A percentile compares a stretch with the other conserved stretches of the same genome.
Conservation (phyloP, 1,140 invertebrate genomes). For the Calosoma granatense region DNA sequence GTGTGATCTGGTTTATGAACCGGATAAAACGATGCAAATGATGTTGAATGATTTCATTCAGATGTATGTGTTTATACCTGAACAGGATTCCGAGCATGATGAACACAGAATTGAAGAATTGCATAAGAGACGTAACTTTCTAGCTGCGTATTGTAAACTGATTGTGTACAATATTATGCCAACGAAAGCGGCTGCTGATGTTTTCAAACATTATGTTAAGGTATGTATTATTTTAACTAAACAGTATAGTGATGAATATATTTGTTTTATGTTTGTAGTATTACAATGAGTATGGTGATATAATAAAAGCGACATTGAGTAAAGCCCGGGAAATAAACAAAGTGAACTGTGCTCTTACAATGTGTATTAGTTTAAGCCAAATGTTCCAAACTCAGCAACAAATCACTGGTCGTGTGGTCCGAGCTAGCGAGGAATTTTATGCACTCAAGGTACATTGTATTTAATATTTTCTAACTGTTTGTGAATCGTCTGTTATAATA, state of each 20-base stretch:
- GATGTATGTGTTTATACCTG: slow-evolving; percentile 73
- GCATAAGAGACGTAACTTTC: slow-evolving; percentile 90
- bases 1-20: slow-evolving; percentile 68
- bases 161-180: slow-evolving; percentile 96
- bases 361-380: slow-evolving; percentile 82
- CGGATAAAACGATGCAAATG: slow-evolving; percentile 66
- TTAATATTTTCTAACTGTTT: slow-evolving; percentile 12
- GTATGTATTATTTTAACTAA: slow-evolving; percentile 37
- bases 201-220: slow-evolving; percentile 97
- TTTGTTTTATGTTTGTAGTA: slow-evolving; percentile 47
- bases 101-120: slow-evolving; percentile 92
- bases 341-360: slow-evolving; percentile 89
- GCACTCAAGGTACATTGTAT: slow-evolving; percentile 60
- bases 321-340: slow-evolving; percentile 98
- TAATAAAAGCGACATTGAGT: slow-evolving; percentile 93
- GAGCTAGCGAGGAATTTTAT: slow-evolving; percentile 69
- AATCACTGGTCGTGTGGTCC: slow-evolving; percentile 41
- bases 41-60: slow-evolving; percentile 87
- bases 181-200: slow-evolving; percentile 82
- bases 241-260: neutral
- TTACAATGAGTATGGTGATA: slow-evolving; percentile 99
- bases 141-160: slow-evolving; percentile 95
- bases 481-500: slow-evolving; percentile 8
- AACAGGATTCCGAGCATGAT: slow-evolving; percentile 51
- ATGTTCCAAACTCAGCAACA: slow-evolving; percentile 62